phyloP scores from a whole-genome alignment of 2,113 vertebrate species.

The Damaliscus lunatus region DNA sequence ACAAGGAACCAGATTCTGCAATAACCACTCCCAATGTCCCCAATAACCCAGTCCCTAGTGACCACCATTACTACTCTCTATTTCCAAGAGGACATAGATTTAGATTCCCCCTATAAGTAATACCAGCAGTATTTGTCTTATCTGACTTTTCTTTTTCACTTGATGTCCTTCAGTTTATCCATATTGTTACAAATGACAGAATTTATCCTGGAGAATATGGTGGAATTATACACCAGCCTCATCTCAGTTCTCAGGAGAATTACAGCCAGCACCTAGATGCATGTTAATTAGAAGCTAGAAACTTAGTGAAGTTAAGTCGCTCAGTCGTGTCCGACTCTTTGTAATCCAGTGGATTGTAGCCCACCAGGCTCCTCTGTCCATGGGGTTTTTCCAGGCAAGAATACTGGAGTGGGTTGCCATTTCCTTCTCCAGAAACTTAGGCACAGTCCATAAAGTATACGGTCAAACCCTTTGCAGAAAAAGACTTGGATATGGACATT shows the following conservation, averaged over 20 bases:
- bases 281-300: background rate
- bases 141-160: background rate
- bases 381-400: no score
- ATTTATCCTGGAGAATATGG: background rate
- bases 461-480: background rate
- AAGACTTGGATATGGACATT: background rate
- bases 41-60: background rate
- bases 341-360: no score
- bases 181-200: background rate
- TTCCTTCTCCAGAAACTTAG: background rate
- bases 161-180: background rate
- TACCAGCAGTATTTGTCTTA: background rate
- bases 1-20: background rate
- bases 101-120: background rate
- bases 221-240: background rate
- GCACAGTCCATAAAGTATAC: background rate
- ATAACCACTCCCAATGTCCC: background rate
- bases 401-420: no score
- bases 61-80: background rate
- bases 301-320: background rate
- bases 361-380: no score
- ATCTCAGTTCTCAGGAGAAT: background rate
- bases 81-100: background rate
- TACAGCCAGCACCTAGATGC: background rate
- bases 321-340: no score